These are phyloP conservation scores for Smittia sp. DNA, from an alignment of 2,888 invertebrate genomes.

Conservation along the genomic window DNA sequence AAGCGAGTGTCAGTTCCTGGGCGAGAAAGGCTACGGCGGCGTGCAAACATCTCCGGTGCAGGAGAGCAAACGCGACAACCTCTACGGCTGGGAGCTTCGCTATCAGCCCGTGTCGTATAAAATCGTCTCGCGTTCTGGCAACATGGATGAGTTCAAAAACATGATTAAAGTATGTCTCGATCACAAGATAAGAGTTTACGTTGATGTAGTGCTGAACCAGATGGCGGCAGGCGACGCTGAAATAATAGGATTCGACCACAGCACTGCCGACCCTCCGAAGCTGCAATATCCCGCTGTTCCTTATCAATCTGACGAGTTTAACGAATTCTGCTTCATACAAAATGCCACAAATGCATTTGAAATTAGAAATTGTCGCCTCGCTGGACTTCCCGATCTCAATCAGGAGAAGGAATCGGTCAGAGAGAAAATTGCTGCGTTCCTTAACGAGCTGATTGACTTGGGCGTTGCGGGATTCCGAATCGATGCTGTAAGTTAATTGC, in stretches of 20 bases:
- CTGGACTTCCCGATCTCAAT: constrained; percentile 57
- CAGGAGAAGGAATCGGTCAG: constrained; percentile 56
- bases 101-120: constrained; percentile 35
- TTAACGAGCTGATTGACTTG: constrained; percentile 56
- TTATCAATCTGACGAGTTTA: constrained; percentile 59
- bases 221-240: constrained; percentile 59
- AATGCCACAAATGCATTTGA: constrained; percentile 56
- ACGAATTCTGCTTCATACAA: constrained; percentile 54
- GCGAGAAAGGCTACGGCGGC: constrained; percentile 2
- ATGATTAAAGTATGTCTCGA: constrained; percentile 19
- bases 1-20: constrained; percentile 21
- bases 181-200: constrained; percentile 59
- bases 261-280: constrained; percentile 50
- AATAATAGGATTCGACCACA: constrained; percentile 39
- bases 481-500: constrained; percentile 48
- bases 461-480: constrained; percentile 61
- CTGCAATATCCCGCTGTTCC: constrained; percentile 59
- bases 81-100: background rate
- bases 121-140: constrained; percentile 1
- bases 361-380: constrained; percentile 52
- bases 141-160: background rate
- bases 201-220: constrained; percentile 73
- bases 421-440: constrained; percentile 53
- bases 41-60: constrained; percentile 18
- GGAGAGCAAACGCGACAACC: background rate